Percentiles rank a stretch among this genome's conserved stretches.
Conservation (phyloP, 2,797 vertebrate species). For the Amblyraja radiata region DNA sequence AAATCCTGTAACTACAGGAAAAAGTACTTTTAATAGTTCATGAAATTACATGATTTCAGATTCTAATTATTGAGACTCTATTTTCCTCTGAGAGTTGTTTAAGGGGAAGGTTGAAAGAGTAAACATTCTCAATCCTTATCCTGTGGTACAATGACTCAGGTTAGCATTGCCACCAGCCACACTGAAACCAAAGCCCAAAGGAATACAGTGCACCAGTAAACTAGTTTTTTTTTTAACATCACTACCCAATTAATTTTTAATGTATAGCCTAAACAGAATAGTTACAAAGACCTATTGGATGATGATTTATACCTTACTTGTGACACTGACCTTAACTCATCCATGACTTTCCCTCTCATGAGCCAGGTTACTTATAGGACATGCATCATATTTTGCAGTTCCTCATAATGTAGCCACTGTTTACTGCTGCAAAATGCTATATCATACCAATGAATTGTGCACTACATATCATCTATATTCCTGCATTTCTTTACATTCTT, state of each 20-base stretch:
- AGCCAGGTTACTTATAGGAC: slow-evolving; percentile 25
- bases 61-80: not conserved
- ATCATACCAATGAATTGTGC: not conserved
- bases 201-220: slow-evolving; percentile 31
- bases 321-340: slow-evolving; percentile 4
- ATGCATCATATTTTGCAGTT: not conserved
- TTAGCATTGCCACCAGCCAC: not conserved
- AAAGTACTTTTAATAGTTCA: not conserved
- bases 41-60: not conserved
- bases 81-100: slow-evolving; percentile 21
- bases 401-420: not conserved
- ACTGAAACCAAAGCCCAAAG: slow-evolving; percentile 28
- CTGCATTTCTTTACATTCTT: not conserved
- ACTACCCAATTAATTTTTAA: slow-evolving; percentile 36
- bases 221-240: slow-evolving; percentile 1
- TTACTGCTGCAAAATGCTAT: not conserved
- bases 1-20: not conserved
- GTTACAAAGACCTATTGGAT: not conserved
- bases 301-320: slow-evolving; percentile 31
- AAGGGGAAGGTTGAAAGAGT: not conserved
- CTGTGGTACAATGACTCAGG: not conserved
- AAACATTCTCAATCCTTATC: slow-evolving; percentile 21
- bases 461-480: not conserved
- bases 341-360: slow-evolving; percentile 30
- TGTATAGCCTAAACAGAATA: slow-evolving; percentile 21